Conservation (phyloP, 2,797 vertebrate species). For the Buceros bicornis region DNA sequence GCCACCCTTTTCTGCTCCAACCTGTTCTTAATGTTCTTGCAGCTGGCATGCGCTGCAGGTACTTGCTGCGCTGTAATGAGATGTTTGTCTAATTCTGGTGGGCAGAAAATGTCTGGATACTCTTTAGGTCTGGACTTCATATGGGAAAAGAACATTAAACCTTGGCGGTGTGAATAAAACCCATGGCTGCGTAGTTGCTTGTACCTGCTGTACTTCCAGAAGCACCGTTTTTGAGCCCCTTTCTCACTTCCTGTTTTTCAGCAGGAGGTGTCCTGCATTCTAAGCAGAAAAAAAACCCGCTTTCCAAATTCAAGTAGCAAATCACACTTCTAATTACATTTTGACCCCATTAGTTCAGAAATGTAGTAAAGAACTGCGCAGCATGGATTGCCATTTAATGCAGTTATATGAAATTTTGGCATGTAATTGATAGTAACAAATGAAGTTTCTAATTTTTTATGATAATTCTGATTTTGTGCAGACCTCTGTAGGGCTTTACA, state of each 20-base stretch:
- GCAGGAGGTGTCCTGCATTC: not conserved
- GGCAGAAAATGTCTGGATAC: not conserved
- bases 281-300: not conserved
- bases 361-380: not conserved
- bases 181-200: not conserved
- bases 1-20: not conserved
- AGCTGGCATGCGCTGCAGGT: not conserved
- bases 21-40: not conserved
- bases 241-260: not conserved
- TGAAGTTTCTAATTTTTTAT: not conserved
- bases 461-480: not conserved
- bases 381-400: not conserved
- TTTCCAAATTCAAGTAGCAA: not conserved
- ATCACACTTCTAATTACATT: not conserved
- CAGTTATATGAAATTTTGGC: not conserved
- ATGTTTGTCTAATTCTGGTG: not conserved
- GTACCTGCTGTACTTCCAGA: not conserved
- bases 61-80: not conserved
- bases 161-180: fast-evolving
- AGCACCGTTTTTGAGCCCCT: not conserved
- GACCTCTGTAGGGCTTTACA: not conserved
- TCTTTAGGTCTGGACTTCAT: not conserved
- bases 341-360: not conserved
- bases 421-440: not conserved
- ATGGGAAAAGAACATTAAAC: not conserved